Base-by-base conservation (phyloP, 1,140 invertebrate genomes). In the Microplitis demolitor region DNA sequence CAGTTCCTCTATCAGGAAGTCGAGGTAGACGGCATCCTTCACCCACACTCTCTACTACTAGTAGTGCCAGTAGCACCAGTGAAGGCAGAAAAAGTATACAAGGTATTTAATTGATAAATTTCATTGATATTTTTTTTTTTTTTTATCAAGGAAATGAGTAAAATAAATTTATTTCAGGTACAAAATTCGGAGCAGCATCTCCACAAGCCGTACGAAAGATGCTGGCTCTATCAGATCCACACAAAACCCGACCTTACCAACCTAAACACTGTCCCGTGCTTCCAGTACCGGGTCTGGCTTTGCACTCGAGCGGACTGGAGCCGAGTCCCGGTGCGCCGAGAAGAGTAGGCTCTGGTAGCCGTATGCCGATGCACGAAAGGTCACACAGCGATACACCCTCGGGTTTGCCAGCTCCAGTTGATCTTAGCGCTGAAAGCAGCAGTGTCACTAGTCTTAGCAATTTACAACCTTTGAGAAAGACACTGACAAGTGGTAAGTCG, bases 121-220 rank as follows among this genome's bases (percentile, higher is more conserved):
- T 33, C 39, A 61, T 13, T 58, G 11, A 50, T 24, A 39, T 50
- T 3, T 50, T 24, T 70, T 3, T 50, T 24, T 70, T 0, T 34
- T 60, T 66, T 39, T 74, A 74, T 6, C 16, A 9, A 14, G 5
- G 4, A 56, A 56, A 6, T 6, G 6, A 60, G 3, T 31, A 4
- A 33, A 33, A 11, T 56, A 4, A 33, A 31, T 33, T 0, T 6
- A 35, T 61, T 54, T 5, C 16, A 69, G 89, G 90, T 74, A 92
- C 91, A 79, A 93, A 92, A 83, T 92, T 92, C 87, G 96, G 97
- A 75, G 95, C 97, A 37, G 96, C 96, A 35, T 98, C 97, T 33
- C 97, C 97, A 3, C 96, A 98, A 87, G 96, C 97, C 1, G 96
- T 98, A 4, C 90, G 96, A 74, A 98, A 98, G 83, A 91, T 98